Evolutionary conservation across 2,797 vertebrate genomes (phyloP).

Genomic region (Lerista edwardsae): DNA sequence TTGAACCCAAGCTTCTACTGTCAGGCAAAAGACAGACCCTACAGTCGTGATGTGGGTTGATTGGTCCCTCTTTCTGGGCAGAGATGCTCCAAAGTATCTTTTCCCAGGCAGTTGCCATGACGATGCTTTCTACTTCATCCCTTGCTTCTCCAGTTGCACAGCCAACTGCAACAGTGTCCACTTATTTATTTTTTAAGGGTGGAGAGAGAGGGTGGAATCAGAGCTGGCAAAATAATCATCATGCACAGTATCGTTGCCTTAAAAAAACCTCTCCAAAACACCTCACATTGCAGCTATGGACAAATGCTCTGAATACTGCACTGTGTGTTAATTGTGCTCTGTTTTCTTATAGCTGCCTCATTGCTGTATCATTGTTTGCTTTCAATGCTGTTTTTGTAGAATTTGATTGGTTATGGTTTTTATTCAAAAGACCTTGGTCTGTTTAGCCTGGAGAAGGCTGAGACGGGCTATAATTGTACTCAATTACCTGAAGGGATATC

Average conservation of each 20-base stretch:
- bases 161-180: background rate
- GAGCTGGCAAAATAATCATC: background rate
- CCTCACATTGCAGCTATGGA: too few relatives aligned
- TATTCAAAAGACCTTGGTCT: too few relatives aligned
- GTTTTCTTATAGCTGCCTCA: too few relatives aligned
- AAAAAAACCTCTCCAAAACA: background rate
- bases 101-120: conserved; percentile 40
- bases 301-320: too few relatives aligned
- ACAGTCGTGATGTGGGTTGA: background rate
- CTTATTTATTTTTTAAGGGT: background rate
- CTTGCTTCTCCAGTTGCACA: background rate
- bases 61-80: background rate
- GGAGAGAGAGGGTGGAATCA: background rate
- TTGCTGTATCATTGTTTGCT: too few relatives aligned
- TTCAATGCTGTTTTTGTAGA: too few relatives aligned
- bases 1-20: background rate
- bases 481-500: too few relatives aligned
- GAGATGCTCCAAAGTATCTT: background rate
- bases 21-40: background rate
- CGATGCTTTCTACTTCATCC: conserved; percentile 23
- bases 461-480: too few relatives aligned
- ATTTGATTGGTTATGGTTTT: too few relatives aligned
- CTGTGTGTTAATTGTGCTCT: too few relatives aligned
- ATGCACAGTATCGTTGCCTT: background rate
- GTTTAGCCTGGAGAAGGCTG: too few relatives aligned